Base-by-base conservation (phyloP, 2,888 invertebrate species). In the Lasioglossum marginatum region DNA sequence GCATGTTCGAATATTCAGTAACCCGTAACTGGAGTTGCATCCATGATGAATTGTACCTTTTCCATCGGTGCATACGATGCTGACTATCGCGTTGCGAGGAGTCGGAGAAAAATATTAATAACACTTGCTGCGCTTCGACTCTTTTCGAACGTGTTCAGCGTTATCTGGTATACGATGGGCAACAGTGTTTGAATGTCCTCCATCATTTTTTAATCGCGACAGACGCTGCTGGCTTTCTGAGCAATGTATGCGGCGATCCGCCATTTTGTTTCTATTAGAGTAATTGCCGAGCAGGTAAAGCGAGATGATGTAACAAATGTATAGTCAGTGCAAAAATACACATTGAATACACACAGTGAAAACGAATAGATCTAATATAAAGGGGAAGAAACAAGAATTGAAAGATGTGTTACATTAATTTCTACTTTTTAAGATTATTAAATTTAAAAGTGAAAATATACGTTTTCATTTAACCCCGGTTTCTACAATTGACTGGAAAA, bases 1-100 rank as follows among this genome's bases (percentile, higher is more conserved):
- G 77, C 60, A 70, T 70, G 84, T 52, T 82, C 82, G 77, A 84
- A 82, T 82, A 77, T 84, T 84, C 73, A 82, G 77, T 74, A 84
- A 77, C 77, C 68, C 60, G 70, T 82, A 82, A 77, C 82, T 74
- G 70, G 60, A 76, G 81, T 83, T 83, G 83, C 82, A 63, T 60
- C 74, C 48, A 34, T 84, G 82, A 84, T 84, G 74, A 84, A 84
- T 84, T 63, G 70, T 78, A 23, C 45, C 66, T 52, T 52, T 76
- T 84, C 66, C 57, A 48, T 63, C 40, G 34, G 37, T 37, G 37
- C 34, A 37, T n/a, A 68, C 23, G 68, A 37, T 37, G 4, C 40
- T 40, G 23, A 37, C 68, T 68, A 68, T 68, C 68, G 34, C 52
- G 52, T 52, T 40, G 68, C n/a, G 40, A 37, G 12, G 1, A 23